Base-by-base conservation (phyloP, 2,888 invertebrate species). In the Chelonus formosanus region DNA sequence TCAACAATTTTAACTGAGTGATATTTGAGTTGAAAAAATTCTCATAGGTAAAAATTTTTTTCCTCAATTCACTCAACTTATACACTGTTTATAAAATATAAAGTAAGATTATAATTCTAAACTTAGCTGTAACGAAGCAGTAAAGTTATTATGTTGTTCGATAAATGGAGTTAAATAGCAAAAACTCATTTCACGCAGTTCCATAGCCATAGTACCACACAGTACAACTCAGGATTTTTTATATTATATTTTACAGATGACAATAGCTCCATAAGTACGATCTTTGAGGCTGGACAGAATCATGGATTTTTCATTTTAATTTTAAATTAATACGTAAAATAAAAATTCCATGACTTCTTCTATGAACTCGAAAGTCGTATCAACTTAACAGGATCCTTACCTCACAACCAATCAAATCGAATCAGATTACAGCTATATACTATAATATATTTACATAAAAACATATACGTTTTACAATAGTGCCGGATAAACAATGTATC, bases 201-300 rank as follows among this genome's bases (percentile, higher is more conserved):
- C 83, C 81, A 84, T 84, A 84, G 82, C 83, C 83, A 83, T 84
- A 84, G 82, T 81, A 84, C 83, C 84, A 82, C 76, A 79, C 83
- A 84, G 84, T 84, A 84, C 83, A 84, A 84, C 83, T 82, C 83
- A 83, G 83, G 84, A 83, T 83, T 79, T 84, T 83, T 84, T 83
- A 84, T 82, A 83, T 82, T 83, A 82, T 84, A 83, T 81, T 84
- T 84, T 84, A 84, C 84, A 84, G 84, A 83, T 79, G 84, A 84
- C 83, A 84, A 84, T 84, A 84, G 84, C 83, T 83, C 81, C 81
- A 76, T 82, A 80, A 77, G 75, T 52, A 70, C 60, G 68, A 67
- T 52, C 35, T 57, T 52, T 34, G 44, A 48, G 36, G 57, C 8
- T 32, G 6, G n/a, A 52, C 10, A n/a, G 34, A 61, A 53, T 32